phyloP scores from a whole-genome alignment of 1,140 invertebrate species.

The Lycorma delicatula region DNA sequence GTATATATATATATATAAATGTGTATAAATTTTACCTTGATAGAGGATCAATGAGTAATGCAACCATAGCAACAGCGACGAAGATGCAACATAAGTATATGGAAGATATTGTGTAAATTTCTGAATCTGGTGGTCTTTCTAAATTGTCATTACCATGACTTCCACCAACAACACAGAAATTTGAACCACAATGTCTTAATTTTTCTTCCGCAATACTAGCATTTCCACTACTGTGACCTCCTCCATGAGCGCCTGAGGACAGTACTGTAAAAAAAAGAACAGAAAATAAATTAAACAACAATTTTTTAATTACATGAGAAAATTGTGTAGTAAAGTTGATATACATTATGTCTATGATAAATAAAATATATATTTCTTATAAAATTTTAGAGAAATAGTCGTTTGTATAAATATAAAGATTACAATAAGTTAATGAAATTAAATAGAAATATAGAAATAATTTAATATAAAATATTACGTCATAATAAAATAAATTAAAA shows the following conservation, averaged over 20 bases:
- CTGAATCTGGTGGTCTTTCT: constrained; percentile 63
- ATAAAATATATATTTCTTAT: too few relatives aligned
- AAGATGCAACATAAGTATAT: constrained; percentile 83
- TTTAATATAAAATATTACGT: too few relatives aligned
- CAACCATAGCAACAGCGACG: constrained; percentile 75
- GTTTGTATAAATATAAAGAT: too few relatives aligned
- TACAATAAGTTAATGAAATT: too few relatives aligned
- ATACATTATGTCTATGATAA: too few relatives aligned
- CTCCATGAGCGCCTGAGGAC: constrained; percentile 62
- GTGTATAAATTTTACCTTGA: constrained; percentile 53
- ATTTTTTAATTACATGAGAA: too few relatives aligned
- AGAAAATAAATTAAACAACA: too few relatives aligned
- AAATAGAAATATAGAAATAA: too few relatives aligned
- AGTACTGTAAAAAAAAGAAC: constrained; percentile 49
- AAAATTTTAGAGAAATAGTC: too few relatives aligned
- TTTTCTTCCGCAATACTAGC: constrained; percentile 41
- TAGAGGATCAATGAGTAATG: constrained; percentile 79
- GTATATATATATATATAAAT: too few relatives aligned
- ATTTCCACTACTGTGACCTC: constrained; percentile 37
- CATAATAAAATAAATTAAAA: too few relatives aligned
- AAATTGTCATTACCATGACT: constrained; percentile 57
- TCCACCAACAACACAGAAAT: constrained; percentile 64
- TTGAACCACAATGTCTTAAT: constrained; percentile 64
- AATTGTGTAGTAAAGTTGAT: too few relatives aligned
- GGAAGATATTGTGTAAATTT: constrained; percentile 78